phyloP scores from a whole-genome alignment of 2,113 vertebrate genomes.

The Mormyrus iriodes region DNA sequence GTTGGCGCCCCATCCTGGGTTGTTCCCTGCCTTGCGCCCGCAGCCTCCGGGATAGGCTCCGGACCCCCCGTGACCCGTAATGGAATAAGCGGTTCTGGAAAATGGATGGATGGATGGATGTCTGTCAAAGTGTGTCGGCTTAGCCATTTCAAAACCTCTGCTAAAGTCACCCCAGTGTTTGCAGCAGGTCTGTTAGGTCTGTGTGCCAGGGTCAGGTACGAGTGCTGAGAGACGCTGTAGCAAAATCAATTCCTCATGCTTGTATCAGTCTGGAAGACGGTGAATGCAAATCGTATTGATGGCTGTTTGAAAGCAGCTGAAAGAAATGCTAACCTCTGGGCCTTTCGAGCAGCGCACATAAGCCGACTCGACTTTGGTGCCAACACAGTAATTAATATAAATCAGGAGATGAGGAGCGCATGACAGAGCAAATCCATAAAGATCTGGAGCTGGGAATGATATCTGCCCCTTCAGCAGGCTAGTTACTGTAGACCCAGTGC shows the following conservation, averaged over 20 bases:
- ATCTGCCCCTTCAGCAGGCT: not conserved
- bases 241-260: not conserved
- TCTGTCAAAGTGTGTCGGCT: no score
- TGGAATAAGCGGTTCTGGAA: no score
- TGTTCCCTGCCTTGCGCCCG: no score
- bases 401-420: not conserved
- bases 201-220: not conserved
- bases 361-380: not conserved
- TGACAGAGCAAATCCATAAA: not conserved
- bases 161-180: not conserved
- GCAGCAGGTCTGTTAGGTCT: not conserved
- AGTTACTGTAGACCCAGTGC: not conserved
- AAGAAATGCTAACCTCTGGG: not conserved
- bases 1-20: no score
- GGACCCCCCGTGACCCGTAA: no score
- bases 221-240: not conserved
- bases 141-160: not conserved
- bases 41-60: no score
- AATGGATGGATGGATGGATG: no score
- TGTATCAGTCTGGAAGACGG: not conserved
- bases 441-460: not conserved
- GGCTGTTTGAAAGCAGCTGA: not conserved
- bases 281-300: not conserved
- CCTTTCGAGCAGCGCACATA: not conserved
- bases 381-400: not conserved